A percentile compares a stretch with the other conserved stretches of the same genome.
These are phyloP conservation scores for Apis mellifera DNA, from an alignment of 1,140 invertebrate genomes.

Conservation along the genomic window DNA sequence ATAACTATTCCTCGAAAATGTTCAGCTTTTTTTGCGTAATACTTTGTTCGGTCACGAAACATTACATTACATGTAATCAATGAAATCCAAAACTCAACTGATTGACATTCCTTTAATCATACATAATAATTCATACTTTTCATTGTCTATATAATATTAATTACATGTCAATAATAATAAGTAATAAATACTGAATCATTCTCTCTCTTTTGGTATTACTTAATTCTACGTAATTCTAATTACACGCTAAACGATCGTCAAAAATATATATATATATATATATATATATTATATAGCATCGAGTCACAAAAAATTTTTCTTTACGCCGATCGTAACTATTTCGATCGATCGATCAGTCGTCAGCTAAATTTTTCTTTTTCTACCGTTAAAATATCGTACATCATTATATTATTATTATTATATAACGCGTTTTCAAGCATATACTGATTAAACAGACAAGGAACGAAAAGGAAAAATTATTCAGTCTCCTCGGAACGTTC, in stretches of 20 bases:
- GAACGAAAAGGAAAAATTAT: slow-evolving; percentile 29
- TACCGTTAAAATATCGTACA: not conserved
- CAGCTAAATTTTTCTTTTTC: not conserved
- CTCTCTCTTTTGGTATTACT: slow-evolving; percentile 18
- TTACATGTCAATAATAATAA: not conserved
- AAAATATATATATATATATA: too few species aligned
- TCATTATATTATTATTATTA: not conserved
- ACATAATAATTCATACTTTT: slow-evolving; percentile 22
- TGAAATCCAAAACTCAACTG: slow-evolving; percentile 22
- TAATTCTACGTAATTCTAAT: slow-evolving; percentile 42
- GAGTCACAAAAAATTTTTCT: not conserved
- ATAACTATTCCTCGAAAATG: not conserved
- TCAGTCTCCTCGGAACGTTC: slow-evolving; percentile 63
- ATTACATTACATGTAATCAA: not conserved
- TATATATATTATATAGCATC: too few species aligned
- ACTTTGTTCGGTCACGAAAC: not conserved
- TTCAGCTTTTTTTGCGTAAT: not conserved
- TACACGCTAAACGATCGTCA: slow-evolving; percentile 44
- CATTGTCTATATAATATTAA: slow-evolving; percentile 29
- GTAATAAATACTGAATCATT: slow-evolving; percentile 39
- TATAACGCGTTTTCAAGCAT: slow-evolving; percentile 14
- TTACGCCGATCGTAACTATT: not conserved
- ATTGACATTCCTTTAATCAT: slow-evolving; percentile 10
- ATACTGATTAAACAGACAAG: slow-evolving; percentile 3
- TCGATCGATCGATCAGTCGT: slow-evolving; percentile 22